These are phyloP conservation scores for Aporophyla nigra DNA, from an alignment of 2,888 invertebrate species.

Conservation along the genomic window DNA sequence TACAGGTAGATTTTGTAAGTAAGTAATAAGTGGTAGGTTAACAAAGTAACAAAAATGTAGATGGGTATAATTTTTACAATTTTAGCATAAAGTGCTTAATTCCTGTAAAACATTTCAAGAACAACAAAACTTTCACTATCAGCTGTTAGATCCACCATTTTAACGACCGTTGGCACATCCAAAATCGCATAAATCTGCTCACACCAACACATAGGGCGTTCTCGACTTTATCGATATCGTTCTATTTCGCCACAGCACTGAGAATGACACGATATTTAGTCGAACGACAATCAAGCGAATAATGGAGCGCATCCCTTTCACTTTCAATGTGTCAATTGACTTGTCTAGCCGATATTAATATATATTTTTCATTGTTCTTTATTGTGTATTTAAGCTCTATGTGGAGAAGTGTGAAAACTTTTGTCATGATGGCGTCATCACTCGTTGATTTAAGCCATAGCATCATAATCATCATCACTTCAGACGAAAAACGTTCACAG, in stretches of 20 bases:
- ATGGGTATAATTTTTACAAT: too few species aligned
- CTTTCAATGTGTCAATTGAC: constrained; percentile 86
- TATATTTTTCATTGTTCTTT: constrained; percentile 69
- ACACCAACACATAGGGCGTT: constrained; percentile 69
- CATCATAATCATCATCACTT: background rate
- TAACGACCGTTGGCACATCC: constrained; percentile 49
- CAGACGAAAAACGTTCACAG: too few species aligned
- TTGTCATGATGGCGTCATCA: background rate
- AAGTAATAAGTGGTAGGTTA: too few species aligned
- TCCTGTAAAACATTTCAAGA: background rate
- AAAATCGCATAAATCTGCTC: constrained; percentile 51
- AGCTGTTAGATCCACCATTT: constrained; percentile 20
- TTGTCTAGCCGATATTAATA: constrained; percentile 71
- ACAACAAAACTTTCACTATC: constrained; percentile 29
- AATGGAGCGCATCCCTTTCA: constrained; percentile 87
- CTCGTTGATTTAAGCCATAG: background rate
- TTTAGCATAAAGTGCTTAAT: background rate
- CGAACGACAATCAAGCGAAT: constrained; percentile 80
- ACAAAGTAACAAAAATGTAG: too few species aligned
- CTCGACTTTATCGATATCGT: constrained; percentile 73
- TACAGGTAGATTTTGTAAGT: too few species aligned
- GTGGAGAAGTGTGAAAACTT: constrained; percentile 27
- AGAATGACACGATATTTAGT: constrained; percentile 88
- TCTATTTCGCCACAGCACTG: constrained; percentile 84
- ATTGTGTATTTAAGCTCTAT: constrained; percentile 27